Percentiles rank a stretch among this genome's conserved stretches.
Conservation (phyloP, 2,113 vertebrate genomes). For the Drymodes brunneopygia region DNA sequence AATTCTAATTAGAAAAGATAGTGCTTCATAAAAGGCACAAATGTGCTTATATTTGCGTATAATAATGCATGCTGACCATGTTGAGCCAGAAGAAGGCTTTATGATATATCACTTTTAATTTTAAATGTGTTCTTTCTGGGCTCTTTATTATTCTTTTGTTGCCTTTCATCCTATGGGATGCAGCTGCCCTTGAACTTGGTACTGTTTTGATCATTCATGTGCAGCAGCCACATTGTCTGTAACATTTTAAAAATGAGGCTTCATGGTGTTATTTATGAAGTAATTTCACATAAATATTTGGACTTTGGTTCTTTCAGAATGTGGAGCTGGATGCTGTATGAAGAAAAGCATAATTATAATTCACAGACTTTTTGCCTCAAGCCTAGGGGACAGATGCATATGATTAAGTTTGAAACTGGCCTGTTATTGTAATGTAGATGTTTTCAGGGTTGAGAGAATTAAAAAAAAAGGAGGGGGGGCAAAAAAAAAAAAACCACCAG, state of each 20-base stretch:
- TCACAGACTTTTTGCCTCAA: slow-evolving; percentile 76
- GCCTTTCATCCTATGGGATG: slow-evolving; percentile 75
- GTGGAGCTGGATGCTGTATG: slow-evolving; percentile 65
- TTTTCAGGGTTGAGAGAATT: slow-evolving; percentile 74
- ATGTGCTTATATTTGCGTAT: background rate
- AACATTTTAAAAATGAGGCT: slow-evolving; percentile 71
- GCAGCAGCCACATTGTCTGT: slow-evolving; percentile 75
- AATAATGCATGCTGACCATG: slow-evolving; percentile 4
- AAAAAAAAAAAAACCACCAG: background rate
- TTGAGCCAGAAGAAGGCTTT: slow-evolving; percentile 14
- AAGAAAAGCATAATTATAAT: slow-evolving; percentile 78
- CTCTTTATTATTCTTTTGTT: slow-evolving; percentile 79
- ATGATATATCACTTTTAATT: slow-evolving; percentile 71
- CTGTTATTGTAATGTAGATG: slow-evolving; percentile 85
- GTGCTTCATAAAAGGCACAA: background rate
- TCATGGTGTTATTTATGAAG: slow-evolving; percentile 70
- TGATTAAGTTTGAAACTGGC: slow-evolving; percentile 81
- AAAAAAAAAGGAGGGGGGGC: background rate
- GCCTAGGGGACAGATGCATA: slow-evolving; percentile 79
- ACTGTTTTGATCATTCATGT: slow-evolving; percentile 79
- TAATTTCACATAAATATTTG: slow-evolving; percentile 73
- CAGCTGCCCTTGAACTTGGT: slow-evolving; percentile 78
- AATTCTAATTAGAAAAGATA: background rate
- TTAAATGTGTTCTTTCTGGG: slow-evolving; percentile 69
- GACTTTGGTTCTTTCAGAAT: slow-evolving; percentile 65